Base-by-base conservation (phyloP, 2,113 vertebrate species). In the Menura novaehollandiae region DNA sequence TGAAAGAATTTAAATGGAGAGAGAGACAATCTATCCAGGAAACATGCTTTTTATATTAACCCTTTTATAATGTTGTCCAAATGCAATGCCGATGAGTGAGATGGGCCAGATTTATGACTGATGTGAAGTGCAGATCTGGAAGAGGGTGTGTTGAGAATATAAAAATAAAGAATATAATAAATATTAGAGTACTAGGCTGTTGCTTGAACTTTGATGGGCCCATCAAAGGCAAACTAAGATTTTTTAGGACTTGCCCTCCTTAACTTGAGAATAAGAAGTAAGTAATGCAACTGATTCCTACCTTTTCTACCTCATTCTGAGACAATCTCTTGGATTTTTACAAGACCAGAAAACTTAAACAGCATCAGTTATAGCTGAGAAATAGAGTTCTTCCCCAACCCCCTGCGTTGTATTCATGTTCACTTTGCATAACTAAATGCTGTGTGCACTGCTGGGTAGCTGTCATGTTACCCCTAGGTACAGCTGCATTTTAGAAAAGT, bases 161-260 rank as follows among this genome's bases (percentile, higher is more conserved):
- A 95, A 95, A 96, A 95, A 93, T 90, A 94, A 95, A 90, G 88
- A 67, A 60, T 89, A 60, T 73, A 90, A 92, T 88, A 91, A 89
- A 88, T 91, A 95, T 47, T 95, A 58, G 88, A 90, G 60, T 81
- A 71, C 52, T 55, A 55, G 75, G 67, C 79, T 24, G 9, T 87
- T 84, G 73, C 64, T 49, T 81, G 52, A 94, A 86, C 83, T 93
- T 84, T 68, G 80, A 84, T 12, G 6, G 60, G 83, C 56, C n/a
- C 64, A 86, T 96, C 90, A 93, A 94, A 95, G 75, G 79, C 79
- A 92, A 92, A 78, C 72, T 72, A 77, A 72, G 47, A 13, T 71
- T 91, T 97, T 94, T 81, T 84, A 93, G 80, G 86, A 85, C 56
- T 84, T 92, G 72, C 52, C 27, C 49, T 93, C 64, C 56, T 67